Base-by-base conservation (phyloP, 2,888 invertebrate species). In the Apoderus coryli region DNA sequence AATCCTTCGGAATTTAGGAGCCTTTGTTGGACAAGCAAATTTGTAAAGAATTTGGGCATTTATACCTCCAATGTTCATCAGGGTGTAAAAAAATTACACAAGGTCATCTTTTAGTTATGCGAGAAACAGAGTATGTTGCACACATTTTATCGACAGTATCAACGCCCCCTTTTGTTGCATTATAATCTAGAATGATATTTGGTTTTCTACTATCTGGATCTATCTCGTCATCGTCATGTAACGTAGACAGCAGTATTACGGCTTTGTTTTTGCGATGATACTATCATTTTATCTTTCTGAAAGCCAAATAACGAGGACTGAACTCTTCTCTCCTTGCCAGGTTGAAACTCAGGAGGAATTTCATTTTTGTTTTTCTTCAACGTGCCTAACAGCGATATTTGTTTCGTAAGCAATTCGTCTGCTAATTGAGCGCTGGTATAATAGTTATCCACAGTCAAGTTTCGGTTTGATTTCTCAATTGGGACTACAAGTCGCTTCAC, bases 321-420 rank as follows among this genome's bases (percentile, higher is more conserved):
- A 12, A 22, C 22, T 12, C 27, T 33, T 33, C 24, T 25, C 33
- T 15, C 26, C 29, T 29, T 33, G 29, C 13, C n/a, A n/a, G n/a
- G 39, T n/a, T 39, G 25, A 31, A 49, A 48, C 34, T 44, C 41
- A 10, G 31, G 11, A 13, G 46, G 48, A 30, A 49, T 44, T 36
- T 47, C n/a, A n/a, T n/a, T n/a, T n/a, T n/a, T n/a, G n/a, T n/a
- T n/a, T n/a, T n/a, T n/a, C n/a, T n/a, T n/a, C 32, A 37, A 12
- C 6, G 34, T 25, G 14, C 41, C 37, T 13, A 38, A 23, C 22
- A 32, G 35, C 10, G 38, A 41, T 14, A 42, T 27, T 22, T 37
- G 27, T 22, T 38, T 35, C 19, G 29, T 12, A 3, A 43, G 25
- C 10, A 42, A 31, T 22, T 34, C 22, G 25, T 33, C 16, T 3